Evolutionary conservation across 2,797 vertebrate species (phyloP).

Genomic region (Catostomus latipinnis): DNA sequence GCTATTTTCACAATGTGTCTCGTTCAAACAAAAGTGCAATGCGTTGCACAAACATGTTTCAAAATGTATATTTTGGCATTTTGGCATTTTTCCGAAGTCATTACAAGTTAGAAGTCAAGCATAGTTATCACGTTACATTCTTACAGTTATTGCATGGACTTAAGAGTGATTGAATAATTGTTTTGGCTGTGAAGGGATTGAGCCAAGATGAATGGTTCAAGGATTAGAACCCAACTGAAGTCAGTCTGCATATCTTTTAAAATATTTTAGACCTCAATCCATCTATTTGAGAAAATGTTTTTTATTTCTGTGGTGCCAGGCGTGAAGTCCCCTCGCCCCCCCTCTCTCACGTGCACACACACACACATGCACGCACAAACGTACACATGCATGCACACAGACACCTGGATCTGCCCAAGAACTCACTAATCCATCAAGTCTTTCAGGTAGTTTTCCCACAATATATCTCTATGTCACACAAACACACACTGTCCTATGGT

Average conservation of each 20-base stretch:
- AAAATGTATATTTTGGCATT: not conserved
- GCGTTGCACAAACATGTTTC: conserved; percentile 5
- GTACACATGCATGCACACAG: not conserved
- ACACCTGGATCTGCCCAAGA: conserved; percentile 44
- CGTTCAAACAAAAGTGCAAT: not conserved
- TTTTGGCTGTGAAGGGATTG: conserved; percentile 17
- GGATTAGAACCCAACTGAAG: conserved; percentile 35
- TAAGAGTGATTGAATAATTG: conserved; percentile 19
- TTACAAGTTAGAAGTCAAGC: not conserved
- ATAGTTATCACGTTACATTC: conserved; percentile 3
- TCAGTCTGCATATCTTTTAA: conserved; percentile 46
- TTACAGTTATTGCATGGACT: conserved; percentile 3
- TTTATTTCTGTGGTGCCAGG: conserved; percentile 40
- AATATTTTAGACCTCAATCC: conserved; percentile 40
- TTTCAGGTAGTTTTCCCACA: conserved; percentile 48
- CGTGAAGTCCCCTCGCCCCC: conserved; percentile 33
- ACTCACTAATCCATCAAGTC: conserved; percentile 37
- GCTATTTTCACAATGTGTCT: not conserved
- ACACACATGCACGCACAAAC: not conserved
- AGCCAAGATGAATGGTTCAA: conserved; percentile 20
- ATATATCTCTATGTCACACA: conserved; percentile 15
- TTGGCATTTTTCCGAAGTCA: not conserved
- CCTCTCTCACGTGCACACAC: conserved; percentile 24
- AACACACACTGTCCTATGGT: conserved; percentile 5
- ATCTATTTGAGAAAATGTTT: conserved; percentile 48